Evolutionary conservation across 1,140 invertebrate genomes (phyloP), one percentile per base, ranked within the genome.

Genomic region (Bombus vancouverensis): DNA sequence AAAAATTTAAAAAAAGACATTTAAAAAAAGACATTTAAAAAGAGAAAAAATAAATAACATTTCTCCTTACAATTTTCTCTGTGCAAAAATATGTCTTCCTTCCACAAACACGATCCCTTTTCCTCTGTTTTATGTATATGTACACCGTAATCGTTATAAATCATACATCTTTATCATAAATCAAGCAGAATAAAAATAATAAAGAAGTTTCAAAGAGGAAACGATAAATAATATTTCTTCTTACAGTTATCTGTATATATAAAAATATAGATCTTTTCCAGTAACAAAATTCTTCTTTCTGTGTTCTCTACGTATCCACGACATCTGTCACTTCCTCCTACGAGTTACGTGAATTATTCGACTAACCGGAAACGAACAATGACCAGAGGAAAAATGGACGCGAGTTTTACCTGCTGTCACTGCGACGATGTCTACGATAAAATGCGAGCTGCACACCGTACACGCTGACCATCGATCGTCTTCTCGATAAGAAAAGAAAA

Each of bases 271-370:
- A 62, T 53, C 47, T 8, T 53, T 53, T 53, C 47, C 47, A 53
- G 47, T 22, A 53, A 53, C 47, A 53, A 53, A 32, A 65, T 28
- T 70, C 34, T 44, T 28, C 32, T 25, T 53, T 18, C 25, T 28
- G 1, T 3, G 28, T 71, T 75, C 22, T 12, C 9, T 32, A 22
- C 10, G 32, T 53, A 6, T 34, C 18, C 15, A 37, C 74, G 74
- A 62, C 37, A 65, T 77, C 8, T 73, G 18, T 59, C 73, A 53
- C 57, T 79, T 74, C 62, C 66, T 88, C 70, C 74, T 65, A 76
- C 82, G 44, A 71, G 88, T 86, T 86, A 88, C 79, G 80, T 73
- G 82, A 90, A 90, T 89, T 79, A 84, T 84, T 87, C 75, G 73
- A 37, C 68, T 74, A 74, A 79, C 72, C 68, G 85, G 83, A 84